A percentile compares a stretch with the other conserved stretches of the same genome.
Conservation (phyloP, 2,113 vertebrate genomes). For the Psittacara wagleri region DNA sequence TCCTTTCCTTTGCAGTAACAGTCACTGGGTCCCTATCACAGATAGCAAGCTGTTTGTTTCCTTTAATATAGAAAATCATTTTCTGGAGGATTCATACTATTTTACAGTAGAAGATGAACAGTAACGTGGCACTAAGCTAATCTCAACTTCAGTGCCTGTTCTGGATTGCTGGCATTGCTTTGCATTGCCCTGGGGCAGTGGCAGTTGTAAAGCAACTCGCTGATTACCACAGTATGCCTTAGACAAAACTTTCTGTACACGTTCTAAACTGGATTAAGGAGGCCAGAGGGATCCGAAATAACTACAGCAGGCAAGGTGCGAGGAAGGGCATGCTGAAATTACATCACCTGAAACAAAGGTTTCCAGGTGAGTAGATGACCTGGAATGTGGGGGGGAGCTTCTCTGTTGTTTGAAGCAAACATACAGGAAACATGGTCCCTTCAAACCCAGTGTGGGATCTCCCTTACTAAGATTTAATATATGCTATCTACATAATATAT, state of each 20-base stretch:
- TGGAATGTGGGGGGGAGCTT: neutral
- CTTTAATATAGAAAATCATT: neutral
- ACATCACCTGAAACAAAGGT: neutral
- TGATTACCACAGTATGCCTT: neutral
- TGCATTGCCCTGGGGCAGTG: neutral
- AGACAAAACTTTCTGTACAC: neutral
- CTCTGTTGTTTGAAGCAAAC: neutral
- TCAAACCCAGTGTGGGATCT: neutral
- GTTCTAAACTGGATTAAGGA: neutral
- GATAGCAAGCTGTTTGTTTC: neutral
- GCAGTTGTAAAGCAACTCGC: neutral
- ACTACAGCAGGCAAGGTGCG: neutral
- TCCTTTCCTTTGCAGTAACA: neutral
- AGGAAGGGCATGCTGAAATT: neutral
- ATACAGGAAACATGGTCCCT: neutral
- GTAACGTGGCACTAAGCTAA: neutral
- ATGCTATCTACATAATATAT: neutral
- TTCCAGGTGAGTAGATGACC: neutral
- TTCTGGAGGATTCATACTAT: neutral
- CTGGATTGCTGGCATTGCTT: neutral
- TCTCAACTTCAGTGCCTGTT: slow-evolving; percentile 5
- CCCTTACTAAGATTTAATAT: neutral
- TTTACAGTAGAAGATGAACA: neutral
- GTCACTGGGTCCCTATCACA: neutral
- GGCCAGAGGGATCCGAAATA: neutral